Base-by-base conservation (phyloP, 2,797 vertebrate genomes). In the Enteromius fasciolatus region DNA sequence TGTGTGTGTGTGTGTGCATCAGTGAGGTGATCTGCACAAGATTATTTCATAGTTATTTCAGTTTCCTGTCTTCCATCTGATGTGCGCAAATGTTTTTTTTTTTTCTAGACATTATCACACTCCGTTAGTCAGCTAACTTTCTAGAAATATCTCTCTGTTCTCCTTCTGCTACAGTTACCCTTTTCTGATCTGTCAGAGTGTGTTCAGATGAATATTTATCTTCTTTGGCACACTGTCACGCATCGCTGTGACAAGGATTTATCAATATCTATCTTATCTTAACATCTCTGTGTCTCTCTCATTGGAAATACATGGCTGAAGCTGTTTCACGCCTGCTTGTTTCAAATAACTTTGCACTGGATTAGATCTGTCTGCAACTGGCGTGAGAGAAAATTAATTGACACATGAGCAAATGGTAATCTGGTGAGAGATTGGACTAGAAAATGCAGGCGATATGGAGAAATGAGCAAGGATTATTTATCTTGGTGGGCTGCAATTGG, bases 141-240 rank as follows among this genome's bases (percentile, higher is more conserved):
- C 33, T 80, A 31, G 33, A 67, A 80, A 76, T 59, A 48, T 84
- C 69, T 80, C 68, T 66, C 25, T 41, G 5, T 64, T 73, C 31
- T 54, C 25, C 44, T 79, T 80, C 28, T 73, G 33, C 54, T 76
- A 57, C 20, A 57, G 5, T 25, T 66, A 80, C 41, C 20, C 36
- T 1, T 70, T 81, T 52, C 15, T 36, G 9, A 50, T 41, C 28
- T 77, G 48, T 80, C 44, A 63, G 36, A 14, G 36, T 84, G 64
- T 64, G 33, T 74, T 36, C 41, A 64, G 46, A 66, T 75, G 64
- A 91, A 92, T 90, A 89, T 92, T 87, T 90, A 89, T 91, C 87
- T 85, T 84, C 57, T 76, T 82, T 76, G 83, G 85, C 86, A 90
- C 87, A 87, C 41, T 87, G 90, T 92, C 89, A 90, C 86, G 83